Percentiles rank a stretch among this genome's conserved stretches.
Conservation (phyloP, 2,888 invertebrate genomes). For the Drosophila phalerata region DNA sequence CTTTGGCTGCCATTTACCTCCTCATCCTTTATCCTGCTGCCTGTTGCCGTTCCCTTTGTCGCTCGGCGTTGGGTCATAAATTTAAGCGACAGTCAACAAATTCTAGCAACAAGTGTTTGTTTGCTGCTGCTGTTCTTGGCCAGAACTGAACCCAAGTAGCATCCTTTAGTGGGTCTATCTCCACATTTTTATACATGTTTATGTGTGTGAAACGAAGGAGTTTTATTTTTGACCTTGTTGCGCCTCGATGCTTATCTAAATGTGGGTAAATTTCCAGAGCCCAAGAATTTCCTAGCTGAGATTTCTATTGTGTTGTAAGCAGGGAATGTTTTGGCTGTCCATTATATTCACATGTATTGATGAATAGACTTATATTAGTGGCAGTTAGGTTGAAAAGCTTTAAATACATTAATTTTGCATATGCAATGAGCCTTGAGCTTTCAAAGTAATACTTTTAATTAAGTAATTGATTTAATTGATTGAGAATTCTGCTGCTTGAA, state of each 20-base stretch:
- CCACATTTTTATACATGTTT: neutral
- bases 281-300: constrained; percentile 13
- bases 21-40: constrained; percentile 22
- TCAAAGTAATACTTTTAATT: too few relatives aligned
- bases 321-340: neutral
- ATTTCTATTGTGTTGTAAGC: neutral
- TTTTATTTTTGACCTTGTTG: constrained; percentile 62
- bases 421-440: too few relatives aligned
- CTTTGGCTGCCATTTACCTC: constrained; percentile 28
- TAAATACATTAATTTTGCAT: too few relatives aligned
- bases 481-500: neutral
- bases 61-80: constrained; percentile 81
- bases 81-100: constrained; percentile 85
- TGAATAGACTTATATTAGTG: too few relatives aligned
- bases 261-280: constrained; percentile 42
- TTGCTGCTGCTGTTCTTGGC: constrained; percentile 20
- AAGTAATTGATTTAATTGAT: too few relatives aligned
- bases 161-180: constrained; percentile 33
- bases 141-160: constrained; percentile 25
- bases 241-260: constrained; percentile 57
- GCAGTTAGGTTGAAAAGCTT: too few relatives aligned
- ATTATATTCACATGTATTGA: neutral
- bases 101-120: constrained; percentile 84
- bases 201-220: constrained; percentile 35
- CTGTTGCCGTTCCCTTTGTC: constrained; percentile 43